Evolutionary conservation across 2,888 invertebrate species (phyloP), one percentile per base, ranked within the genome.

Genomic region (Hydrotaea cyrtoneurina): DNA sequence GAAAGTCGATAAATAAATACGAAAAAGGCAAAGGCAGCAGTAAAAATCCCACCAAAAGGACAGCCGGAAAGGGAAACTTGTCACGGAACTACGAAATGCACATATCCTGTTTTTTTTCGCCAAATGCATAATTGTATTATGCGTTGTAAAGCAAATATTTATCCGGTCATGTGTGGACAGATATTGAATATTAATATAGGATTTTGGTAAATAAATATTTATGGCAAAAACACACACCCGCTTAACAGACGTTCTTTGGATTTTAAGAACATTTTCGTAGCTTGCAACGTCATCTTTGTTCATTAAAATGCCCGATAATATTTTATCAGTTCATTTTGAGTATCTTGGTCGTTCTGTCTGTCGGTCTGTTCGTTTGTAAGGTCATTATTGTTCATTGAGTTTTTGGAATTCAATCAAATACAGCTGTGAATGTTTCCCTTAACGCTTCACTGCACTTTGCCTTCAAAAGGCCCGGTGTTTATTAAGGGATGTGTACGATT

Each of bases 371-470:
- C 15, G 13, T 59, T 2, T 13, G 59, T 57, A 57, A 26, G 11
- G 23, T 26, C 21, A 59, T 59, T 59, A 59, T 2, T 4, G 23
- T 23, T 26, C 15, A 59, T 23, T 59, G 15, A 26, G 26, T 15
- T 59, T 59, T 23, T 26, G 23, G 23, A 10, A 23, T 2, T 59
- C 13, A 11, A 5, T 26, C 23, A 15, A 59, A 59, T 11, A 13
- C 59, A 59, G 59, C 59, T 50, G 50, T 17, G n/a, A 57, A 57
- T 57, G n/a, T 74, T 79, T 80, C 43, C 31, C 77, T 84, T 39
- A 84, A 78, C 55, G 78, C 80, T 78, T 78, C 78, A 84, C 36
- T 81, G 74, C n/a, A 26, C 74, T 80, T 78, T 71, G 23, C 4
- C 64, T 74, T 76, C 81, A 78, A 46, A 80, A 75, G 64, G 31